phyloP scores from a whole-genome alignment of 2,797 vertebrate genomes.

The Agapornis canus region DNA sequence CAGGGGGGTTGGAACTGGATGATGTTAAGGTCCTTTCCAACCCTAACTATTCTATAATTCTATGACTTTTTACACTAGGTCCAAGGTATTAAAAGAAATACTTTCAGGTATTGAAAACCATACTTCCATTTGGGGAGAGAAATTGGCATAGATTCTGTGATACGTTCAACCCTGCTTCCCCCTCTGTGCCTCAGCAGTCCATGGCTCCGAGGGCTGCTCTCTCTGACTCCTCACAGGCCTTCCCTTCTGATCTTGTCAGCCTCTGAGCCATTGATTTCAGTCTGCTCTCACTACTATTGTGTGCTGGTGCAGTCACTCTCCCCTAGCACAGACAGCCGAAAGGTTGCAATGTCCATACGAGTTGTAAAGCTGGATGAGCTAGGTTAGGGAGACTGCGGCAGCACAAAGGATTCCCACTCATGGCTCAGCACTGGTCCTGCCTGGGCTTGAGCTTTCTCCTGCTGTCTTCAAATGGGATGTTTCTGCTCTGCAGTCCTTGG shows the following conservation, averaged over 20 bases:
- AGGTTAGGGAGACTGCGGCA: background rate
- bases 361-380: background rate
- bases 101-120: background rate
- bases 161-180: background rate
- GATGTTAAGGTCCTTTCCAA: too few relatives aligned
- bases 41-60: too few relatives aligned
- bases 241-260: background rate
- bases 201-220: rapidly evolving
- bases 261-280: background rate
- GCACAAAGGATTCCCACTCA: background rate
- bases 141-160: background rate
- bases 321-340: background rate
- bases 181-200: rapidly evolving
- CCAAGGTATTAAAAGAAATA: background rate
- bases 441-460: background rate
- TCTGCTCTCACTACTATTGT: rapidly evolving
- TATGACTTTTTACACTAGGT: background rate
- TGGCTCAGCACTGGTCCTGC: background rate
- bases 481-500: background rate
- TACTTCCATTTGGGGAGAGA: background rate
- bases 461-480: background rate
- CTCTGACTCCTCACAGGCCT: background rate
- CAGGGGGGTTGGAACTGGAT: too few relatives aligned
- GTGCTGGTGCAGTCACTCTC: rapidly evolving
- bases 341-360: rapidly evolving